Evolutionary conservation across 1,140 invertebrate species (phyloP), one percentile per base, ranked within the genome.

Genomic region (Ips typographus): DNA sequence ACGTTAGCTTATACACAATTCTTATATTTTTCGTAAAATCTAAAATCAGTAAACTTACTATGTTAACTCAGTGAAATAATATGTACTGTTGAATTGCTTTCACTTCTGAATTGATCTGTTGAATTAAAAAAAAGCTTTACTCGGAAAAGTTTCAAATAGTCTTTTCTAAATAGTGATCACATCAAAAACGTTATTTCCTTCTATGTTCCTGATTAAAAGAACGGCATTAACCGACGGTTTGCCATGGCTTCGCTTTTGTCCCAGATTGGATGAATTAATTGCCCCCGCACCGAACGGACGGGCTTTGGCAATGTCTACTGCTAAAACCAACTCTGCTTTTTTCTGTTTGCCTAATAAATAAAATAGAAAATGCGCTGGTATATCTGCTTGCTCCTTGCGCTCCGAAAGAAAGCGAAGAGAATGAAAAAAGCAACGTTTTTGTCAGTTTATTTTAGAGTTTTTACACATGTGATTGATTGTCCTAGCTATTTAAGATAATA

Each of bases 181-280:
- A n/a, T 5, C 44, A n/a, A 47, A 22, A 22, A 22, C 22, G 22
- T 22, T 22, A 22, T 22, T 22, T 22, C 22, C 36, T 55, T 55
- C 52, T 55, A 37, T 5, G 8, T 2, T 58, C 56, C 56, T 58
- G 56, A 2, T 58, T 7, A 40, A 4, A 58, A 41, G 40, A 58
- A 58, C 56, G 56, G 56, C 40, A 40, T 7, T 7, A 41, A 41
- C 56, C 40, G 56, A 40, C 56, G 40, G 56, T 58, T 58, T 58
- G 2, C 56, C 40, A 55, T 55, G 8, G 52, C 6, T 7, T 55
- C 52, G 52, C 52, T 55, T 55, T 55, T 38, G 52, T 6, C 6
- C 8, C 52, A 49, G 22, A 49, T 6, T 22, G 44, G 22, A 6
- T 3, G 22, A 49, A 49, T 22, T 6, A 6, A 47, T 47, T n/a